Evolutionary conservation across 2,797 vertebrate genomes (phyloP), one percentile per base, ranked within the genome.

Genomic region (Eupleurogrammus muticus): DNA sequence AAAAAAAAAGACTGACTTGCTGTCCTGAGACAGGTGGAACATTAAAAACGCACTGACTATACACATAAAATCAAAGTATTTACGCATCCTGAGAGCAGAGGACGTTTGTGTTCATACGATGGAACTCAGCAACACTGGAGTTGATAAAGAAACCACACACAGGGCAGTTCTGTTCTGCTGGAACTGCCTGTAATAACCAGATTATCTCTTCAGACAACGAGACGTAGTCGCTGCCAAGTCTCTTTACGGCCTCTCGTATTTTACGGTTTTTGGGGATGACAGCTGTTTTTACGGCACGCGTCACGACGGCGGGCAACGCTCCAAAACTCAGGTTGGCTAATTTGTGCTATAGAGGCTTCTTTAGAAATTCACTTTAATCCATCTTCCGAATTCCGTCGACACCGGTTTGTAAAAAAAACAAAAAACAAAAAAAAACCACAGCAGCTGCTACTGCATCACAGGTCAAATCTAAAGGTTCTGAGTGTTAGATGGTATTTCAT

Each of bases 1-100:
- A 82, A 57, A 73, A 79, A 86, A 80, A 89, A 61, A 63, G 35
- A 59, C 50, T 68, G 44, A 79, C 75, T 68, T 56, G 35, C 21
- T 56, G 67, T 65, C 70, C 64, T 70, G 68, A n/a, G n/a, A n/a
- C n/a, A n/a, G n/a, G n/a, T n/a, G 17, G 46, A 60, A 5, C 16
- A 55, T 19, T 44, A 46, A 53, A 52, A 42, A 42, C 13, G 9
- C 48, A 47, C 52, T 54, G 17, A 50, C 23, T 70, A 24, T 56
- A 48, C 36, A 71, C 46, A 74, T 62, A 19, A 24, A 67, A 61
- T 69, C 19, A 16, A 74, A 44, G 56, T 70, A 66, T 71, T 74
- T 66, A 67, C 64, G 14, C 14, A 35, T 40, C 44, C 14, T 40
- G 12, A 65, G 57, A 66, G 11, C 4, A 40, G 19, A 40, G 21